Evolutionary conservation across 1,140 invertebrate genomes (phyloP), one percentile per base, ranked within the genome.

Genomic region (Panonychus citri): DNA sequence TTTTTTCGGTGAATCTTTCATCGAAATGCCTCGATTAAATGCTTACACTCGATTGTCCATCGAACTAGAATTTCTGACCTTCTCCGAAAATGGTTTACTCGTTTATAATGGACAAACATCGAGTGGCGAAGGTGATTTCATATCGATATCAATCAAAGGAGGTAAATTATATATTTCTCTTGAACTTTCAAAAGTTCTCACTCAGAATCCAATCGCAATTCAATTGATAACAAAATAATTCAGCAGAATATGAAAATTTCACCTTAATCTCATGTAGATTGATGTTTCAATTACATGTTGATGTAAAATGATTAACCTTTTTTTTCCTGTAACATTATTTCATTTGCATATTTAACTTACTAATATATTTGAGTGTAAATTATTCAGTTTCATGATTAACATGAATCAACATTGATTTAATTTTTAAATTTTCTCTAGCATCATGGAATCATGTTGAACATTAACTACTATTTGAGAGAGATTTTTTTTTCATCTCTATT

Each of bases 101-200:
- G 70, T 91, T 52, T 91, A 86, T 70, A 82, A 85, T 71, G 84
- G 87, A 66, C 85, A 91, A 68, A 81, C 82, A 67, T 65, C 88
- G 2, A 21, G 7, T 17, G 52, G 52, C 24, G 52, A 21, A 21
- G 86, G 86, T 49, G 87, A 91, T 72, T 93, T 86, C 71, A 77
- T 91, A 57, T 86, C 85, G 15, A 69, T 93, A 37, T 79, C 85
- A 37, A 74, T 93, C 17, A 17, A 24, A 26, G 49, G 24, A 17
- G 49, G 49, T 46, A n/a, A 46, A n/a, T 21, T 21, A 10, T 19
- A 7, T 1, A 19, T n/a, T n/a, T n/a, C n/a, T n/a, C n/a, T n/a
- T n/a, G n/a, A n/a, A n/a, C n/a, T n/a, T n/a, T n/a, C n/a, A n/a
- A n/a, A n/a, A n/a, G n/a, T n/a, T n/a, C n/a, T n/a, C n/a, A n/a